These are phyloP conservation scores for Hypomecis atomaria DNA, from an alignment of 2,888 invertebrate species.

Conservation along the genomic window DNA sequence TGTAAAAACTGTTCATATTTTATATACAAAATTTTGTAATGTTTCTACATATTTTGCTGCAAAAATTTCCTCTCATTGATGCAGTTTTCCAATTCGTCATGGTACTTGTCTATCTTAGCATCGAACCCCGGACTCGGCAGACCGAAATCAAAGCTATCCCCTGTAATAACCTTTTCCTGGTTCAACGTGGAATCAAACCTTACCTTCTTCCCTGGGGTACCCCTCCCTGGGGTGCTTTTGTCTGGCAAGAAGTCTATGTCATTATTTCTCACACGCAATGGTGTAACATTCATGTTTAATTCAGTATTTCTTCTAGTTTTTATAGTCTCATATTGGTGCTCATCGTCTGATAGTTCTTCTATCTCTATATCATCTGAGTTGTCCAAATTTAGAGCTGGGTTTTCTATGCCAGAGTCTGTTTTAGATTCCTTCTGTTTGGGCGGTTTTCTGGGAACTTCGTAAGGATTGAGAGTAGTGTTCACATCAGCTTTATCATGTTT, in stretches of 20 bases:
- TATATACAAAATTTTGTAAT: too few relatives aligned
- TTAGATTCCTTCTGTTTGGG: conserved; percentile 61
- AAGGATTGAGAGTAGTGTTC: conserved; percentile 70
- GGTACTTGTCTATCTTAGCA: conserved; percentile 77
- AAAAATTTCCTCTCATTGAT: conserved; percentile 80
- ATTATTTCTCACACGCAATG: conserved; percentile 61
- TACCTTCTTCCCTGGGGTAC: conserved; percentile 76
- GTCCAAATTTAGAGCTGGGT: conserved; percentile 74
- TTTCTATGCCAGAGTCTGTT: conserved; percentile 75
- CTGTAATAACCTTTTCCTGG: conserved; percentile 77
- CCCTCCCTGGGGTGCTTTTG: conserved; percentile 68
- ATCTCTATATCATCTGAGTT: conserved; percentile 80
- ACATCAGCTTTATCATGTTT: conserved; percentile 70
- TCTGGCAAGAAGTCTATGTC: conserved; percentile 64
- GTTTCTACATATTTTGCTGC: conserved; percentile 73
- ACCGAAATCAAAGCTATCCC: conserved; percentile 77
- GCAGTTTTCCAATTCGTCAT: conserved; percentile 81
- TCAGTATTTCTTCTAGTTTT: conserved; percentile 75
- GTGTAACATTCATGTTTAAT: conserved; percentile 76
- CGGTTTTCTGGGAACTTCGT: conserved; percentile 75
- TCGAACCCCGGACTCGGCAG: conserved; percentile 78
- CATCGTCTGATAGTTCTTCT: conserved; percentile 66
- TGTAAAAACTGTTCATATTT: too few relatives aligned
- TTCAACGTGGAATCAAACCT: conserved; percentile 80
- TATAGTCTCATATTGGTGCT: conserved; percentile 76